Evolutionary conservation across 2,888 invertebrate genomes (phyloP).

Genomic region (Lutraria lutraria): DNA sequence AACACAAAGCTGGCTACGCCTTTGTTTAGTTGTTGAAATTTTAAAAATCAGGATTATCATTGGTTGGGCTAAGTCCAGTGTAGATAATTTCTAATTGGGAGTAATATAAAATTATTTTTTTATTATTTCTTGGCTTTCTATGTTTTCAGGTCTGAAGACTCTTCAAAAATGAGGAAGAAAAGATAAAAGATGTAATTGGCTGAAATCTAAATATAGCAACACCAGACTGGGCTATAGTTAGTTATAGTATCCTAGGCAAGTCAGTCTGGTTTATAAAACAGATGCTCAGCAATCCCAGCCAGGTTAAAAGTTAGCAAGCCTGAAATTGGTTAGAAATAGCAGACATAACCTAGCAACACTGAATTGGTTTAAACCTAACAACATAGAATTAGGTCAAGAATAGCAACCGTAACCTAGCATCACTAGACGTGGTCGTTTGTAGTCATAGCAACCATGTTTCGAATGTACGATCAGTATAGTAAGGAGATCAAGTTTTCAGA

Average conservation of each 20-base stretch:
- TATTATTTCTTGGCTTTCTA: background rate
- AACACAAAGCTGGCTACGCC: too few species aligned
- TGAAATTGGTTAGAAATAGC: background rate
- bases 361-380: background rate
- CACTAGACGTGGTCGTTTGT: background rate
- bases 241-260: too few species aligned
- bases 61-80: too few species aligned
- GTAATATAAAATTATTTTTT: background rate
- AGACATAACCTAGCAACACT: background rate
- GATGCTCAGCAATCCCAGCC: too few species aligned
- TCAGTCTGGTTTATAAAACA: too few species aligned
- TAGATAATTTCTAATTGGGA: background rate
- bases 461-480: conserved; percentile 80
- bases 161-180: background rate
- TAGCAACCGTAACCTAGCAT: background rate
- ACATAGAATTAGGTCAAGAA: background rate
- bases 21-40: too few species aligned
- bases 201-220: background rate
- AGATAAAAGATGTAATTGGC: background rate
- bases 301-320: background rate
- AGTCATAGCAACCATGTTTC: conserved; percentile 71
- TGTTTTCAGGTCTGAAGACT: conserved; percentile 4
- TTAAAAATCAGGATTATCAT: too few species aligned
- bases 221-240: background rate
- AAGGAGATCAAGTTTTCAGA: conserved; percentile 90